Base-by-base conservation (phyloP, 2,888 invertebrate species). In the Callimorpha dominula region DNA sequence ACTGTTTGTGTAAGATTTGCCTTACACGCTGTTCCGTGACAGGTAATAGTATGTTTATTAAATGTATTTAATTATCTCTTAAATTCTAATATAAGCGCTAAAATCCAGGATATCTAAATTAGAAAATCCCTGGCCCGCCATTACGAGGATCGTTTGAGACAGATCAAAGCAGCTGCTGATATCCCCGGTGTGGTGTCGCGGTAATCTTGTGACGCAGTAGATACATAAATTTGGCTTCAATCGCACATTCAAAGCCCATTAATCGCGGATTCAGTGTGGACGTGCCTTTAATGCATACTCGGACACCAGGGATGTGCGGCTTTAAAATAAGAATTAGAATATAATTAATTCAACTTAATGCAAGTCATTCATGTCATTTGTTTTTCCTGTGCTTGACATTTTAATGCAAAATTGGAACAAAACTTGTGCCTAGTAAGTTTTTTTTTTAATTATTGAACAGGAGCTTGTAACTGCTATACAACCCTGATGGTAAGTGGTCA, bases 181-280 rank as follows among this genome's bases (percentile, higher is more conserved):
- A 86, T 88, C 88, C 86, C 85, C 86, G 84, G 81, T 86, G 83
- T 86, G 80, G 81, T 88, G 91, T 89, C 90, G 86, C 83, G 77
- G 81, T 92, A 92, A 93, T 92, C 93, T 89, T 88, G 86, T 89
- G 94, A 91, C 92, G 89, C 85, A 88, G 81, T 87, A 92, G 87
- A 90, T 90, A 92, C 92, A 93, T 95, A 95, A 94, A 94, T 95
- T 94, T 94, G 92, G 92, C 92, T 93, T 91, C 94, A 93, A 94
- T 94, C 92, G 92, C 88, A 83, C 87, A 88, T 90, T 90, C 91
- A 87, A 88, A 91, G 92, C 88, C 90, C 90, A 92, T 92, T 94
- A 94, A 94, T 94, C 94, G 94, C 90, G 91, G 92, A 89, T 92
- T 92, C 90, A 89, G 92, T 92, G 90, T 91, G 91, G 90, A 92